Evolutionary conservation across 2,113 vertebrate species (phyloP), one percentile per base, ranked within the genome.

Genomic region (Vicugna pacos): DNA sequence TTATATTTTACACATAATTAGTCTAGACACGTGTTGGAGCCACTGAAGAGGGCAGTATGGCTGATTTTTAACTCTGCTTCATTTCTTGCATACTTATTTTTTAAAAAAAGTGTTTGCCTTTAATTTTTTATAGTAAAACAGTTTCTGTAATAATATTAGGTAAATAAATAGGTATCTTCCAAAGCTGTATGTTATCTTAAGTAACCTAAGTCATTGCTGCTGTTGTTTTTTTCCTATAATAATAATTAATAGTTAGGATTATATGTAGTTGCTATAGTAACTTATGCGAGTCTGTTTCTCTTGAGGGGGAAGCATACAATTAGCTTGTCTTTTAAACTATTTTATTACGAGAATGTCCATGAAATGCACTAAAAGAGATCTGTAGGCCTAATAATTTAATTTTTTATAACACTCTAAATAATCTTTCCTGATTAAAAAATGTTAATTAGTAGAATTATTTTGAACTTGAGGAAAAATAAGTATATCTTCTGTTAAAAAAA

Each of bases 201-300:
- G 94, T 89, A 64, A 98, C 98, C 95, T 97, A 95, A 98, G 97
- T 98, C 89, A 79, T 97, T 98, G 98, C 95, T 98, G 97, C 98
- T 98, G 38, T 42, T 4, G 38, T 98, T 95, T 97, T 98, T 96
- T 64, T n/a, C 48, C 92, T 97, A 88, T 97, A 98, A 98, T 98
- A 97, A 97, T 97, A 98, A 98, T 97, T 98, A 98, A 98, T 97
- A 96, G 97, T 97, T 98, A 86, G 96, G 98, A 98, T 98, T 97
- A 56, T 97, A 97, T 98, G 96, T 92, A 97, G 98, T 98, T 98
- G 97, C 98, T 97, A 98, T 98, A 97, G 98, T 95, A 98, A 98
- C 98, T 76, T 28, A 67, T 75, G 97, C 54, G 95, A 81, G 96
- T 93, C 92, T 97, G 72, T 90, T 95, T 98, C 96, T 97, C 94